These are phyloP conservation scores for Varanus komodoensis DNA, from an alignment of 2,113 vertebrate genomes.

Conservation along the genomic window DNA sequence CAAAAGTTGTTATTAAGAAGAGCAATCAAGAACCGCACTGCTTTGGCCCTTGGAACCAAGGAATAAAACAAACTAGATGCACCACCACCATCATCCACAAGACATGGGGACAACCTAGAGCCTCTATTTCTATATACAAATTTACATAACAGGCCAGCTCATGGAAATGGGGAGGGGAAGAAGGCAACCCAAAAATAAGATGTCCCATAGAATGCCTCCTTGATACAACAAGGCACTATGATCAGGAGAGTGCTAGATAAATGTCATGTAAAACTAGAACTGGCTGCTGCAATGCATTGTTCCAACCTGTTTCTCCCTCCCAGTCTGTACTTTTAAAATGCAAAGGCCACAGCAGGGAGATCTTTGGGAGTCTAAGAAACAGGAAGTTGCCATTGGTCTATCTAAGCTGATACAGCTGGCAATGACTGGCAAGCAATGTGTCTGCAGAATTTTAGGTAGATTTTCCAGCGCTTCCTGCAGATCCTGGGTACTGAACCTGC, in stretches of 20 bases:
- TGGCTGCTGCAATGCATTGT: not conserved
- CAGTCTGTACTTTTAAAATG: not conserved
- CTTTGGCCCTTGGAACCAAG: not conserved
- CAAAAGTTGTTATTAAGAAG: not conserved
- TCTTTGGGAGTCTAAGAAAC: not conserved
- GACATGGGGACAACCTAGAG: not conserved
- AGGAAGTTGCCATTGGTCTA: no score
- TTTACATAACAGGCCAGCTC: not conserved
- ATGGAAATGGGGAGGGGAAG: not conserved
- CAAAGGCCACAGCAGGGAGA: not conserved
- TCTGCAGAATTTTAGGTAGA: no score
- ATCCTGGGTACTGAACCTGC: no score
- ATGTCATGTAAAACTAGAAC: not conserved
- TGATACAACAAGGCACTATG: not conserved
- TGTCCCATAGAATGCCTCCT: no score
- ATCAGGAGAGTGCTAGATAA: not conserved
- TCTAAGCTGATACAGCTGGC: no score
- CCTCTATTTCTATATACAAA: not conserved
- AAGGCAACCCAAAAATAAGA: not conserved
- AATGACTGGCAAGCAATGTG: no score
- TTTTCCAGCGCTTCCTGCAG: no score
- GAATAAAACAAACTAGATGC: not conserved
- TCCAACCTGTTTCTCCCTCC: not conserved
- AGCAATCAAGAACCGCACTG: not conserved
- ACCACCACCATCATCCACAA: not conserved